These are phyloP conservation scores for Pycnomerus fuliginosus DNA, from an alignment of 2,888 invertebrate genomes.

Conservation along the genomic window DNA sequence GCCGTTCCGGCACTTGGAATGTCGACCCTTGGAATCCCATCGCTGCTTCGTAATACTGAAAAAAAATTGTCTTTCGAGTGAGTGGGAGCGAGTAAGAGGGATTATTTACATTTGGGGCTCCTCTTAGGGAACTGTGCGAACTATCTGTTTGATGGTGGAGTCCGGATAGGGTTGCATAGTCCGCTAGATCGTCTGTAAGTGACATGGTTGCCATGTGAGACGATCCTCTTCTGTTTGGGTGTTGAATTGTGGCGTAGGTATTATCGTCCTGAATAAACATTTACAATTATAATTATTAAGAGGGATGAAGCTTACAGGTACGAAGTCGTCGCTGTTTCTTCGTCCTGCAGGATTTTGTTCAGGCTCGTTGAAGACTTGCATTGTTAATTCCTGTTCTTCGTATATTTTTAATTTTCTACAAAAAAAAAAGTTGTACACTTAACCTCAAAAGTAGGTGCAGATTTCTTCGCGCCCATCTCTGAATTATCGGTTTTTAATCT, in stretches of 20 bases:
- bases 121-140: conserved; percentile 57
- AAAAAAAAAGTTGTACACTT: no score
- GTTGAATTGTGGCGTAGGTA: conserved; percentile 79
- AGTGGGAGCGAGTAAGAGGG: no score
- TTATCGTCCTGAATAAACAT: conserved; percentile 63
- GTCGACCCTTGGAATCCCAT: conserved; percentile 71
- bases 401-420: conserved; percentile 79
- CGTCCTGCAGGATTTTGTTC: conserved; percentile 56
- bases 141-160: conserved; percentile 48
- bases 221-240: conserved; percentile 57
- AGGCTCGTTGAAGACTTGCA: conserved; percentile 86
- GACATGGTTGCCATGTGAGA: conserved; percentile 52
- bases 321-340: conserved; percentile 56
- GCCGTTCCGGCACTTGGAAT: conserved; percentile 66
- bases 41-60: conserved; percentile 63
- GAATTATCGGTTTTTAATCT: no score
- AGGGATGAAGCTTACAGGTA: conserved; percentile 47
- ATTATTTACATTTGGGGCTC: conserved; percentile 56
- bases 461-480: no score
- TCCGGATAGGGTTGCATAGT: conserved; percentile 66
- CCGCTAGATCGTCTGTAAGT: conserved; percentile 58
- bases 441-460: no score
- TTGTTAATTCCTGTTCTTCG: conserved; percentile 89
- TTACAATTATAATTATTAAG: background rate
- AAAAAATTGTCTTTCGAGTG: conserved; percentile 1